Evolutionary conservation across 2,113 vertebrate genomes (phyloP).

Genomic region (Trogon surrucura): DNA sequence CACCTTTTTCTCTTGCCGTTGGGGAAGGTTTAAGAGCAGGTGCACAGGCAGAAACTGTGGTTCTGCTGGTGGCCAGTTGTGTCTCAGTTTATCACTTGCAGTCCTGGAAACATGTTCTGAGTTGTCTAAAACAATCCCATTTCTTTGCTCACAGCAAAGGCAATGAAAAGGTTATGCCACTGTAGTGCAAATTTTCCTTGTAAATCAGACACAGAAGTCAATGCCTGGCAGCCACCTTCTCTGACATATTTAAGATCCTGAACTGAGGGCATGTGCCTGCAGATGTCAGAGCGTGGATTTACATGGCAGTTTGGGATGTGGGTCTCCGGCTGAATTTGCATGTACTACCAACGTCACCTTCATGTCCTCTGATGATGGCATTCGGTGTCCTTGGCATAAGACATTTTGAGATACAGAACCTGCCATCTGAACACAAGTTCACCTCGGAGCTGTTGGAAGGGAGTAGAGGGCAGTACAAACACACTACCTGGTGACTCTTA

Average conservation of each 20-base stretch:
- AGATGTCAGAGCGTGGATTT: constrained; percentile 15
- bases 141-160: constrained; percentile 28
- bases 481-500: neutral
- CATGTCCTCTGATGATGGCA: neutral
- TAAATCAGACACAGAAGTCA: constrained; percentile 37
- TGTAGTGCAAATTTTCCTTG: neutral
- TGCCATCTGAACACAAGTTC: neutral
- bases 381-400: neutral
- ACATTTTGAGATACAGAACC: neutral
- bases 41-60: neutral
- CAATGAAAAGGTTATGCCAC: constrained; percentile 52
- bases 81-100: constrained; percentile 31
- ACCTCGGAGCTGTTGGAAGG: neutral
- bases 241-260: neutral
- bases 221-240: neutral
- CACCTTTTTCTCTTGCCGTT: neutral
- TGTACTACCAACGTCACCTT: neutral
- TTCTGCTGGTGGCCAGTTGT: neutral
- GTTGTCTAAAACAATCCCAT: constrained; percentile 40
- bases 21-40: neutral
- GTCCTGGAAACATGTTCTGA: neutral
- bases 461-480: neutral
- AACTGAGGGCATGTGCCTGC: neutral
- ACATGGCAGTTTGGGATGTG: constrained; percentile 1
- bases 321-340: neutral